Conservation (phyloP, 2,113 vertebrate species). For the Brienomyrus longianalis region DNA sequence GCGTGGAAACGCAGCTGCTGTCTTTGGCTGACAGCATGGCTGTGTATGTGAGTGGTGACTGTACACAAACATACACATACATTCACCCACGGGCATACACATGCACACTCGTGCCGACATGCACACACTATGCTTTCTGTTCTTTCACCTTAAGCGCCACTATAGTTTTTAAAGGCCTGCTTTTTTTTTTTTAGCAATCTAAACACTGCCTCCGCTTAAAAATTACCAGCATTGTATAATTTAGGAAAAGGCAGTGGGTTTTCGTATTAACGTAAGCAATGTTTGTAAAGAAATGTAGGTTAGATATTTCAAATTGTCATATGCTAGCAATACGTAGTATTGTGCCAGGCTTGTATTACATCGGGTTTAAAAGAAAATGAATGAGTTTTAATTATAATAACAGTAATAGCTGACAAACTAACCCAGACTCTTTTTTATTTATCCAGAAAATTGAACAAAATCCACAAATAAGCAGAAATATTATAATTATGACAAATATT, state of each 20-base stretch:
- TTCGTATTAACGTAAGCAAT: slow-evolving; percentile 62
- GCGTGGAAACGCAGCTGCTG: neutral
- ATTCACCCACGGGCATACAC: neutral
- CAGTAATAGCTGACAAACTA: slow-evolving; percentile 52
- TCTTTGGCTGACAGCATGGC: slow-evolving; percentile 15
- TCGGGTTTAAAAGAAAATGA: slow-evolving; percentile 77
- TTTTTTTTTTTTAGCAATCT: slow-evolving; percentile 42
- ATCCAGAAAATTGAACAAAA: slow-evolving; percentile 46
- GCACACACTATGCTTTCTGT: neutral
- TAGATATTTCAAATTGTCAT: slow-evolving; percentile 79
- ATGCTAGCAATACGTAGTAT: slow-evolving; percentile 90
- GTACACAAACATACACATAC: neutral
- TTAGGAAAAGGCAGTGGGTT: slow-evolving; percentile 49
- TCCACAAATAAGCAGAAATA: slow-evolving; percentile 23
- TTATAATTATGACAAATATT: slow-evolving; percentile 39
- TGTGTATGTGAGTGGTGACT: neutral
- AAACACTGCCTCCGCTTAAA: slow-evolving; percentile 55
- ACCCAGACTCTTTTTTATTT: slow-evolving; percentile 69
- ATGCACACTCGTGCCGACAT: neutral
- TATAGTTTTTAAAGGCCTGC: slow-evolving; percentile 41
- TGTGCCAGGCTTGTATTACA: slow-evolving; percentile 79
- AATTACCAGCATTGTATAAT: slow-evolving; percentile 57
- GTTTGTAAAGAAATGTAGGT: slow-evolving; percentile 79
- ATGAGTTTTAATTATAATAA: slow-evolving; percentile 77
- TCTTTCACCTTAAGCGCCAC: slow-evolving; percentile 36